These are phyloP conservation scores for Gonioctena quinquepunctata DNA, from an alignment of 1,140 invertebrate genomes.

Conservation along the genomic window DNA sequence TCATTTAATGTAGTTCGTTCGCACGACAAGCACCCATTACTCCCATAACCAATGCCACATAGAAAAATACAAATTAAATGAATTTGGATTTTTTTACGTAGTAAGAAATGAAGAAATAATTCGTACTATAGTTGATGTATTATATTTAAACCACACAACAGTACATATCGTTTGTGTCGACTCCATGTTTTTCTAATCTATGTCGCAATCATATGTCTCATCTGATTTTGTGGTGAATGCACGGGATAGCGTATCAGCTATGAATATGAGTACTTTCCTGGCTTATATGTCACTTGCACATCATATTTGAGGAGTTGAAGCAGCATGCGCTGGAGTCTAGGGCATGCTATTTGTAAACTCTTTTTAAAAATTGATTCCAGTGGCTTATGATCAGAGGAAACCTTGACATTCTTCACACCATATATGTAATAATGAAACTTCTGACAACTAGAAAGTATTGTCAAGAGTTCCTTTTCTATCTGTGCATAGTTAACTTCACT, in stretches of 20 bases:
- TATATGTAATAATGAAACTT: slow-evolving; percentile 48
- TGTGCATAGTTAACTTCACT: slow-evolving; percentile 51
- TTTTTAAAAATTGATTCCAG: slow-evolving; percentile 50
- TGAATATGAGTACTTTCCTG: slow-evolving; percentile 49
- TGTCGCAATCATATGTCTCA: no score
- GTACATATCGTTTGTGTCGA: no score
- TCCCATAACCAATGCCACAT: no score
- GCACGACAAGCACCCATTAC: no score
- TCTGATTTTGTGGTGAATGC: no score
- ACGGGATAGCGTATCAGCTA: slow-evolving; percentile 53
- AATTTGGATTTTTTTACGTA: no score
- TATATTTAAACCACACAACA: no score
- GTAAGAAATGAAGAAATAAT: no score
- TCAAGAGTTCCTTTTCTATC: slow-evolving; percentile 56
- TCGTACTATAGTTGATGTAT: no score
- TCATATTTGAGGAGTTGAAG: slow-evolving; percentile 53
- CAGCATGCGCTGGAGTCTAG: slow-evolving; percentile 50
- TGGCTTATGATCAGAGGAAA: slow-evolving; percentile 55
- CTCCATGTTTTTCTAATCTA: no score
- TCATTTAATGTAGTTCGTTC: no score
- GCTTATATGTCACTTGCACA: slow-evolving; percentile 52
- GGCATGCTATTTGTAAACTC: slow-evolving; percentile 41
- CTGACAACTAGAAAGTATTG: slow-evolving; percentile 37
- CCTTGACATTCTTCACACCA: slow-evolving; percentile 33
- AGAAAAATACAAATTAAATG: no score